These are phyloP conservation scores for Meandrusa payeni DNA, from an alignment of 2,888 invertebrate genomes.

Conservation along the genomic window DNA sequence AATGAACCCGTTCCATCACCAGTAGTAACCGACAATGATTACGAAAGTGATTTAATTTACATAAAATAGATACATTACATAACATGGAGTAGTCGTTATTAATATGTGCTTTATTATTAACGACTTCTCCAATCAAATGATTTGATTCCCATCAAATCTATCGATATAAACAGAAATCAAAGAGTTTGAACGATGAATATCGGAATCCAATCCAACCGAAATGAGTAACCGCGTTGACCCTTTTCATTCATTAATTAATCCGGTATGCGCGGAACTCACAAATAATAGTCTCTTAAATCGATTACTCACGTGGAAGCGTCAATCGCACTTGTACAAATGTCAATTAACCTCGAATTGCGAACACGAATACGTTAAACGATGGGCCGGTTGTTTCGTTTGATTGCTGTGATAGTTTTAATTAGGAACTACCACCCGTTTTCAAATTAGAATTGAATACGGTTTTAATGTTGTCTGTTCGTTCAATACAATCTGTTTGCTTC, in stretches of 20 bases:
- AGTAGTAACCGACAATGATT: background rate
- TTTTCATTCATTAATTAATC: slow-evolving; percentile 74
- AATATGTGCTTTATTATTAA: slow-evolving; percentile 20
- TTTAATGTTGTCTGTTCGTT: background rate
- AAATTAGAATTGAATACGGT: background rate
- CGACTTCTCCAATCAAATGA: slow-evolving; percentile 15
- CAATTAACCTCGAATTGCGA: slow-evolving; percentile 46
- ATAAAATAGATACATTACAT: slow-evolving; percentile 20
- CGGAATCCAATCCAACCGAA: slow-evolving; percentile 57
- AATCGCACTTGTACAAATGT: slow-evolving; percentile 54
- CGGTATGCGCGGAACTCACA: slow-evolving; percentile 56
- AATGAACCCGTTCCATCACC: too few species aligned
- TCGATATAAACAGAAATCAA: slow-evolving; percentile 33
- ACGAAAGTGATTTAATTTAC: slow-evolving; percentile 3
- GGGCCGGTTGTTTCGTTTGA: slow-evolving; percentile 18
- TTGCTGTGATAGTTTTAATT: slow-evolving; percentile 19
- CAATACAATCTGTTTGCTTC: too few species aligned
- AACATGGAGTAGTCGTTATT: too few species aligned
- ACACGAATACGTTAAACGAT: slow-evolving; percentile 35
- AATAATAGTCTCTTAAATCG: slow-evolving; percentile 68
- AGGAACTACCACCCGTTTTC: background rate
- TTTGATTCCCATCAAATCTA: slow-evolving; percentile 10
- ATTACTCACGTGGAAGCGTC: slow-evolving; percentile 60
- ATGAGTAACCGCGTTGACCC: slow-evolving; percentile 62
- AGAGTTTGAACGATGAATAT: slow-evolving; percentile 46